phyloP scores from a whole-genome alignment of 2,797 vertebrate species.

The Acanthiza pusilla region DNA sequence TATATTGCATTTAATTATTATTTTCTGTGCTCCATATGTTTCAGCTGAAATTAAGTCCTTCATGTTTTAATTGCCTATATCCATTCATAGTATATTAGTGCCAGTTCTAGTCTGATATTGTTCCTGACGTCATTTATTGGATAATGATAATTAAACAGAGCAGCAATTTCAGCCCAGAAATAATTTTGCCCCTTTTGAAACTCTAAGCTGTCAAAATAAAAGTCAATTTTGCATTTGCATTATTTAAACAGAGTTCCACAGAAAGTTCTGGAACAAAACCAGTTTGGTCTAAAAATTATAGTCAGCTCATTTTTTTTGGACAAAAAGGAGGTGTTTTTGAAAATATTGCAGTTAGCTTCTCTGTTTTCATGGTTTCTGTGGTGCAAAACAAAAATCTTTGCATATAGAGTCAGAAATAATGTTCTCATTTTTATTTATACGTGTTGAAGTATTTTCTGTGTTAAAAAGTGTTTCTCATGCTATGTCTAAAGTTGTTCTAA shows the following conservation, averaged over 20 bases:
- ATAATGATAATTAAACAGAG: slow-evolving; percentile 5
- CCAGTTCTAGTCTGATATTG: background rate
- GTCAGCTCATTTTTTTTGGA: background rate
- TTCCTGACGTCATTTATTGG: background rate
- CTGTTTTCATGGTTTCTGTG: accelerated
- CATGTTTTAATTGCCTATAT: background rate
- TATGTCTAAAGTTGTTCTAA: background rate
- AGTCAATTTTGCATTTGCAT: background rate
- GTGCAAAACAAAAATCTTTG: background rate
- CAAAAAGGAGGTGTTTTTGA: background rate
- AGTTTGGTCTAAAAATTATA: background rate
- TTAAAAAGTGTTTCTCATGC: background rate
- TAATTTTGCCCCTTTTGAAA: background rate
- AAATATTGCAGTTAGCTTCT: background rate
- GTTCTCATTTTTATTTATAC: background rate
- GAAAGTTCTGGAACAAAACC: background rate
- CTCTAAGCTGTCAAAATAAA: background rate
- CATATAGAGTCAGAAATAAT: background rate
- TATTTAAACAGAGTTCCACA: background rate
- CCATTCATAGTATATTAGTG: background rate
- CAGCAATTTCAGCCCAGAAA: background rate
- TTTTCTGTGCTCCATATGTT: background rate
- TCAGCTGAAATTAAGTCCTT: background rate
- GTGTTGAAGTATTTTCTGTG: background rate
- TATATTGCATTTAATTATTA: background rate